phyloP scores from a whole-genome alignment of 2,113 vertebrate genomes.

The Sterna hirundo region DNA sequence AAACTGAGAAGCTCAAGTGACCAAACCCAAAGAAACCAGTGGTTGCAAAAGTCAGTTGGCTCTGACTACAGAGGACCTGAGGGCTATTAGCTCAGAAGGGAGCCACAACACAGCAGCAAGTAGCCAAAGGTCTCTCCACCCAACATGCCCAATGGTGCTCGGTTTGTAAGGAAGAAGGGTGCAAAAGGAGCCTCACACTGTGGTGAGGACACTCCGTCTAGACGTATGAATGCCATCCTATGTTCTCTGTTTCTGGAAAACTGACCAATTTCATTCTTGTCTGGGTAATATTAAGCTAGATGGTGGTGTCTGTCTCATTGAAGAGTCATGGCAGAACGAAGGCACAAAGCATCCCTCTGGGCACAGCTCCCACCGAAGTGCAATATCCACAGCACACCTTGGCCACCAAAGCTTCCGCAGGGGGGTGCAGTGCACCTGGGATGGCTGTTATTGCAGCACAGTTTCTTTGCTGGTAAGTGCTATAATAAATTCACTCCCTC shows the following conservation, averaged over 20 bases:
- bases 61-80: neutral
- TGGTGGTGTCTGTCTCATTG: neutral
- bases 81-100: neutral
- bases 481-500: neutral
- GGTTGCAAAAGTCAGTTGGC: neutral
- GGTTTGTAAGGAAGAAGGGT: neutral
- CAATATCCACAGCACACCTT: neutral
- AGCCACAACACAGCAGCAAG: neutral
- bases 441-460: neutral
- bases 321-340: neutral
- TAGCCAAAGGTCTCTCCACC: neutral
- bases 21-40: neutral
- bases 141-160: neutral
- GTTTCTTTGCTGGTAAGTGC: neutral
- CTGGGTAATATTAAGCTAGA: neutral
- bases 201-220: neutral
- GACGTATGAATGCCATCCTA: fast-evolving
- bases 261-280: neutral
- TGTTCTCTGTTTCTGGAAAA: neutral
- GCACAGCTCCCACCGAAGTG: neutral
- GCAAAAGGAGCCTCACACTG: neutral
- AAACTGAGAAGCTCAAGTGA: neutral
- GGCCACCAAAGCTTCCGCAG: neutral
- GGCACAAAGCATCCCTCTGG: neutral
- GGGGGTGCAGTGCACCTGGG: neutral